Percentiles rank a stretch among this genome's conserved stretches.
These are phyloP conservation scores for Silurus glanis DNA, from an alignment of 2,113 vertebrate species.

Conservation along the genomic window DNA sequence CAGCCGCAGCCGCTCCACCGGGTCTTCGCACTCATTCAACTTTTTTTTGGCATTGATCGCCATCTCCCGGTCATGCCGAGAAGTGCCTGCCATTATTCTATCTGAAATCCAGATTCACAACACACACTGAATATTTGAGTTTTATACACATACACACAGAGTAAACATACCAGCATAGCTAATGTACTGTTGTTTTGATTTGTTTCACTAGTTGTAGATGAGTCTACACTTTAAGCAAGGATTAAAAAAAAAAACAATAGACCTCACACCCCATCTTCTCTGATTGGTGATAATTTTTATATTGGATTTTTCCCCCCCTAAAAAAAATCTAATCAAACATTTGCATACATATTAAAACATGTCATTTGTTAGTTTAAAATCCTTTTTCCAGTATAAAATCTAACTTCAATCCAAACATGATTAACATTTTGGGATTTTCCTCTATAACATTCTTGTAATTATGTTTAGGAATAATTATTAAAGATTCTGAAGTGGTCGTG, in stretches of 20 bases:
- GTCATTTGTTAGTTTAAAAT: neutral
- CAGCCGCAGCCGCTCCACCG: slow-evolving; percentile 81
- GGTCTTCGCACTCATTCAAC: slow-evolving; percentile 72
- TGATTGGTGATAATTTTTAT: neutral
- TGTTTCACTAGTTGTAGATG: neutral
- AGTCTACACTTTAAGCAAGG: neutral
- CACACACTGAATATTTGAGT: neutral
- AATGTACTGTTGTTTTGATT: neutral
- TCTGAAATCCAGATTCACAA: neutral
- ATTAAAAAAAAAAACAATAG: neutral
- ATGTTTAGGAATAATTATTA: neutral
- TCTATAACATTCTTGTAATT: neutral
- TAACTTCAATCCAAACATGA: neutral
- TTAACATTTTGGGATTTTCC: neutral
- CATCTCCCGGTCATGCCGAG: slow-evolving; percentile 88
- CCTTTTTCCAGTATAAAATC: neutral
- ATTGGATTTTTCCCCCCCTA: neutral
- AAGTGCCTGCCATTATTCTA: slow-evolving; percentile 83
- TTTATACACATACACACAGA: neutral
- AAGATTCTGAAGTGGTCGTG: neutral
- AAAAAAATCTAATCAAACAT: neutral
- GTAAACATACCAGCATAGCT: neutral
- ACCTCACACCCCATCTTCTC: neutral
- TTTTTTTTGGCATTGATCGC: slow-evolving; percentile 74
- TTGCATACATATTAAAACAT: neutral